These are phyloP conservation scores for Ennomos quercinarius DNA, from an alignment of 2,888 invertebrate genomes.

Conservation along the genomic window DNA sequence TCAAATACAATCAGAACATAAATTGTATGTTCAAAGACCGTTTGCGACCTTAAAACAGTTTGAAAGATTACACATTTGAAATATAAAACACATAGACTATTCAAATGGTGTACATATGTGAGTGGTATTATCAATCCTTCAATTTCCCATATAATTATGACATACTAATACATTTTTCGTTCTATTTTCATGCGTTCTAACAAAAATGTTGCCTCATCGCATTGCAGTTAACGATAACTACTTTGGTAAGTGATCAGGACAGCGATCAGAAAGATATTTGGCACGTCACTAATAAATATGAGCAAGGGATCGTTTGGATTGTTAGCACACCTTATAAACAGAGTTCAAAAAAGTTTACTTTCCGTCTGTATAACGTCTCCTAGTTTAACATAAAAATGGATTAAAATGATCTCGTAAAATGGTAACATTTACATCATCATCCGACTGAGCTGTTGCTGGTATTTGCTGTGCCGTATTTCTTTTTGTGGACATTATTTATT, in stretches of 20 bases:
- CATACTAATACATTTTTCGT: slow-evolving; percentile 59
- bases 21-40: too few relatives aligned
- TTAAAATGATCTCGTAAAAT: too few relatives aligned
- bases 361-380: too few relatives aligned
- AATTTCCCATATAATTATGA: slow-evolving; percentile 36
- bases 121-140: slow-evolving; percentile 26
- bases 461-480: slow-evolving; percentile 22
- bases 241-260: slow-evolving; percentile 94
- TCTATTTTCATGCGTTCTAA: slow-evolving; percentile 82
- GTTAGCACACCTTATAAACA: too few relatives aligned
- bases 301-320: too few relatives aligned
- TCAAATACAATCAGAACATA: too few relatives aligned
- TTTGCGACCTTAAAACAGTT: too few relatives aligned
- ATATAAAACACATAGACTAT: slow-evolving; percentile 10
- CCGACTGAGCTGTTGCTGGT: background rate
- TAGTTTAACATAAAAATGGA: too few relatives aligned
- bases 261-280: slow-evolving; percentile 12
- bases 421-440: too few relatives aligned
- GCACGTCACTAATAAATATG: slow-evolving; percentile 7
- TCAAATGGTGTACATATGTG: background rate
- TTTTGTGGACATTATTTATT: background rate
- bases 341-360: too few relatives aligned
- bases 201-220: slow-evolving; percentile 71
- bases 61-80: slow-evolving; percentile 2
- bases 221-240: slow-evolving; percentile 99